phyloP scores from a whole-genome alignment of 2,113 vertebrate genomes.

The Steatornis caripensis region DNA sequence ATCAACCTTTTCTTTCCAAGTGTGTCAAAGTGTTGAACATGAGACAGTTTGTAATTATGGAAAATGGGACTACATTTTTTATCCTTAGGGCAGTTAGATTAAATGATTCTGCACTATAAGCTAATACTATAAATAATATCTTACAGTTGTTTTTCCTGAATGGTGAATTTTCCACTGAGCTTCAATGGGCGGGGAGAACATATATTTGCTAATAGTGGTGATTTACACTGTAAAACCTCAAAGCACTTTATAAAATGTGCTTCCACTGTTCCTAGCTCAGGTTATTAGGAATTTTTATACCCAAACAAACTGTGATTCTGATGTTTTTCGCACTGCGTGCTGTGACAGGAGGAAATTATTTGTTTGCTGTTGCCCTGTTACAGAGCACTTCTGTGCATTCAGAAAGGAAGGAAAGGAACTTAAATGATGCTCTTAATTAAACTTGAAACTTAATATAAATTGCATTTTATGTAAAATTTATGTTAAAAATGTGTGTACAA shows the following conservation, averaged over 20 bases:
- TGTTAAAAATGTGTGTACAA: neutral
- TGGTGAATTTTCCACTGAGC: neutral
- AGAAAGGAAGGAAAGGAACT: neutral
- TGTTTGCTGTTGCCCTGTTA: neutral
- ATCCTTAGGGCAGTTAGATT: conserved; percentile 11
- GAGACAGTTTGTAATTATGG: conserved; percentile 26
- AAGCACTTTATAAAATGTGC: neutral
- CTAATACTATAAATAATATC: conserved; percentile 7
- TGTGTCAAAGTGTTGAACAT: neutral
- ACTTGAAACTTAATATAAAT: neutral
- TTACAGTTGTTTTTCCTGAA: neutral
- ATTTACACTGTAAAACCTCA: neutral
- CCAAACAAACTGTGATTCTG: neutral
- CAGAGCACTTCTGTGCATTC: neutral
- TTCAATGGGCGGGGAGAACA: neutral
- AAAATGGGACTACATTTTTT: conserved; percentile 5
- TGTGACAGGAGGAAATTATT: neutral
- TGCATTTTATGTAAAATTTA: neutral
- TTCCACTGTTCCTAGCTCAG: neutral
- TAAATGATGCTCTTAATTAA: neutral
- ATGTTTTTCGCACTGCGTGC: neutral
- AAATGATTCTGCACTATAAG: neutral
- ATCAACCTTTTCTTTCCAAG: conserved; percentile 37
- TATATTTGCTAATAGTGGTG: neutral
- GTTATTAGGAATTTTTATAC: neutral